phyloP scores from a whole-genome alignment of 2,888 invertebrate genomes.

The Metacarcinus magister region DNA sequence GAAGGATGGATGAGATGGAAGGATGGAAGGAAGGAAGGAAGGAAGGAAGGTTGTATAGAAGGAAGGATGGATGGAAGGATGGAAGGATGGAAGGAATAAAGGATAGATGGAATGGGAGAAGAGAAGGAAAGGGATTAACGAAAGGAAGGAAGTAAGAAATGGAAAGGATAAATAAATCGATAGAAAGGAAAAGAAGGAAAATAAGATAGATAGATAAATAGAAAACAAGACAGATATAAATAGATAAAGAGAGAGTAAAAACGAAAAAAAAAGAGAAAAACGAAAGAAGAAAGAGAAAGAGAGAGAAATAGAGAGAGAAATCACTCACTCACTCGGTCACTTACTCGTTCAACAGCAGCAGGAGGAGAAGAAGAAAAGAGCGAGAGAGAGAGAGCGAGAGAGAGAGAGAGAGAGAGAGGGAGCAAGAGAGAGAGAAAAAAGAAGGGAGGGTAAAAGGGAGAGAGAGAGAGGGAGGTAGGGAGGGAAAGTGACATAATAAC shows the following conservation, averaged over 20 bases:
- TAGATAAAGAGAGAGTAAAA: neutral
- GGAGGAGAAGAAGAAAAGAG: neutral
- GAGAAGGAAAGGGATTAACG: neutral
- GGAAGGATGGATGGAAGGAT: neutral
- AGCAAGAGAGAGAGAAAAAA: neutral
- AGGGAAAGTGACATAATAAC: neutral
- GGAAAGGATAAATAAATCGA: neutral
- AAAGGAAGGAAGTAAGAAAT: neutral
- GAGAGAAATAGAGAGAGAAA: neutral
- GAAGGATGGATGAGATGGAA: neutral
- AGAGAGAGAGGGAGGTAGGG: neutral
- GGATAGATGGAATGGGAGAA: neutral
- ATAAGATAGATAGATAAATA: neutral
- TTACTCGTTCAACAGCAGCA: neutral
- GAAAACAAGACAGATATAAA: neutral
- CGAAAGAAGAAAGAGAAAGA: neutral
- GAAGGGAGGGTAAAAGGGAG: neutral
- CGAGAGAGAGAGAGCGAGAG: neutral
- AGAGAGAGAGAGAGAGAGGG: neutral
- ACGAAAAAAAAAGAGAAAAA: neutral
- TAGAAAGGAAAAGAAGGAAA: neutral
- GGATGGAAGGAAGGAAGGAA: neutral
- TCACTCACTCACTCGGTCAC: neutral
- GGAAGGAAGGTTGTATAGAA: neutral
- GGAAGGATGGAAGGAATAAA: neutral